Base-by-base conservation (phyloP, 2,888 invertebrate genomes). In the Sipha maydis region DNA sequence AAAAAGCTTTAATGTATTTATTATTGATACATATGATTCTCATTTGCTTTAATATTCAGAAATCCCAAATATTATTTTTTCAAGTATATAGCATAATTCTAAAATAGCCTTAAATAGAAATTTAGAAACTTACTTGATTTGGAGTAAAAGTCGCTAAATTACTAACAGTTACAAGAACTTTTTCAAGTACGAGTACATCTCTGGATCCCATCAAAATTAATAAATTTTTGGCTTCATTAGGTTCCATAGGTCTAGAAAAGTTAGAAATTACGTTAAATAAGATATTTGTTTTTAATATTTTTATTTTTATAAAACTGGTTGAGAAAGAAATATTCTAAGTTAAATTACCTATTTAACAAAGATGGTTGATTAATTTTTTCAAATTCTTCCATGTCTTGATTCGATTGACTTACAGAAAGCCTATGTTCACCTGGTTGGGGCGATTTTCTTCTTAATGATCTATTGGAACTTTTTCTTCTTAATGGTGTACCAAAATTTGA, bases 131-230 rank as follows among this genome's bases (percentile, higher is more conserved):
- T 90, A 93, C 93, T 92, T 93, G 93, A 91, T 93, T 93, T 82
- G 91, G 91, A 73, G 92, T 92, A 90, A 93, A 93, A 21, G 93
- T 93, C 19, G 93, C 93, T 91, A 92, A 92, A 90, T 93, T 93
- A 85, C 92, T 92, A 84, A 93, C 92, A 67, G 93, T 93, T n/a
- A 92, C 92, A 61, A 94, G 91, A 21, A 93, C 92, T 89, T 92
- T 92, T 90, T 93, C 92, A 71, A 93, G 91, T 5, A 93, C 91
- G 19, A 92, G 92, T 82, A 92, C 92, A 91, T 93, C 93, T 77
- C 92, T 91, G n/a, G 92, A 92, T 85, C 92, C 92, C 61, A 93
- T 91, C 38, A 93, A 91, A 38, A 92, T 92, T 48, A 92, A 92
- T 83, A 93, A 90, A 89, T 92, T 92, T 91, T 92, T 92, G 0